Evolutionary conservation across 2,797 vertebrate species (phyloP), one percentile per base, ranked within the genome.

Genomic region (Clarias platycephalus): DNA sequence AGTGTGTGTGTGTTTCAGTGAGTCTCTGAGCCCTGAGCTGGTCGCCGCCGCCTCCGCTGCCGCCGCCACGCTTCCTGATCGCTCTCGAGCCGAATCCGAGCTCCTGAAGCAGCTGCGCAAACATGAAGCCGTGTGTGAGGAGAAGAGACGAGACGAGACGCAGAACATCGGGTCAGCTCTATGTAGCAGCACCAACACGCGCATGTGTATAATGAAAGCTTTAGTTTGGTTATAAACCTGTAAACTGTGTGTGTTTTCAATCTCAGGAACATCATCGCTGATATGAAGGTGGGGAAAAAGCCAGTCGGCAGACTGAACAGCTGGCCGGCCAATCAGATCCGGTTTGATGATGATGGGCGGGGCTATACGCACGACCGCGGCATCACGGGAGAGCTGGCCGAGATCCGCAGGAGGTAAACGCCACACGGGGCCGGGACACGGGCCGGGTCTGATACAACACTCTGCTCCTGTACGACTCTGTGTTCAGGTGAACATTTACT

Each of bases 11-110:
- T 83, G n/a, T 83, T 89, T 66, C 84, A 94, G 91, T 31, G 91
- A 91, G 18, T 82, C 87, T 0, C 86, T 97, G 86, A 93, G 90
- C 91, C 94, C 94, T 22, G 92, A 95, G 16, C 85, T 99, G 88
- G 93, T 95, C 24, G 93, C 94, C 4, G 97, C 98, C 4, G 97
- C 90, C 0, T 92, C 96, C 53, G 96, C 96, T 0, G 96, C 96
- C 0, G 97, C 97, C 0, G 94, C 96, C 87, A 95, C 95, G 4
- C 90, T 98, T 1, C 95, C 96, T 0, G 86, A 97, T 89, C 88
- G 88, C 83, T 90, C 89, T 31, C 90, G 90, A 68, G 96, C 93
- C 0, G 94, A 94, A 86, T 98, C 96, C 0, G 97, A 99, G n/a
- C 94, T 99, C 20, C 95, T 99, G 26, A 91, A 83, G 67, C 95